These are phyloP conservation scores for Saxidomus purpurata DNA, from an alignment of 1,140 invertebrate genomes.

Conservation along the genomic window DNA sequence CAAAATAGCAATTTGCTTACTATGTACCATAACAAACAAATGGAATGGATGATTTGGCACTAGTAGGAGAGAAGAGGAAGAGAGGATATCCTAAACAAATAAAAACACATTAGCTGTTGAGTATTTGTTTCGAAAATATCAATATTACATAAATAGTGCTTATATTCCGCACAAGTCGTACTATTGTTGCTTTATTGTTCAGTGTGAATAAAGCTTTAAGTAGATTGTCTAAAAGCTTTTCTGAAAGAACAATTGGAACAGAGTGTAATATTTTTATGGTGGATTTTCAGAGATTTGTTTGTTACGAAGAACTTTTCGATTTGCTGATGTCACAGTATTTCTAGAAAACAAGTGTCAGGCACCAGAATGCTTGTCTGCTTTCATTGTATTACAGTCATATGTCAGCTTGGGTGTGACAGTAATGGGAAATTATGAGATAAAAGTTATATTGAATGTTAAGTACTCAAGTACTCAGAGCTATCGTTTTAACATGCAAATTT, in stretches of 20 bases:
- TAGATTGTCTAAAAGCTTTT: neutral
- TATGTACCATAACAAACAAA: neutral
- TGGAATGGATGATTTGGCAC: neutral
- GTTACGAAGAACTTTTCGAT: too few species aligned
- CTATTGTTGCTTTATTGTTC: neutral
- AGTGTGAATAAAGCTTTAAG: neutral
- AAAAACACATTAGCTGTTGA: conserved; percentile 1
- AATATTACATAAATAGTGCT: neutral
- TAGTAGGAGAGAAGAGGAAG: neutral
- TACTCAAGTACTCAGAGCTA: too few species aligned
- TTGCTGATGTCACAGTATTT: too few species aligned
- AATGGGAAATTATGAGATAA: too few species aligned
- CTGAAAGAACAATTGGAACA: neutral
- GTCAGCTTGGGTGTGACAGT: too few species aligned
- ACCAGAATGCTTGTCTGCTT: too few species aligned
- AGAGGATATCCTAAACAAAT: neutral
- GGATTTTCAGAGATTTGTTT: too few species aligned
- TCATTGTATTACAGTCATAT: too few species aligned
- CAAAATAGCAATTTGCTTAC: neutral
- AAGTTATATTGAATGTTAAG: too few species aligned
- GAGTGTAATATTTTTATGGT: too few species aligned
- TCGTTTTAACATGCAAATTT: too few species aligned
- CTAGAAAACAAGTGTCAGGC: too few species aligned
- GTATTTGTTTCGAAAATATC: neutral
- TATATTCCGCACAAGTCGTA: neutral